phyloP scores from a whole-genome alignment of 2,797 vertebrate species.

The Mus spretus region DNA sequence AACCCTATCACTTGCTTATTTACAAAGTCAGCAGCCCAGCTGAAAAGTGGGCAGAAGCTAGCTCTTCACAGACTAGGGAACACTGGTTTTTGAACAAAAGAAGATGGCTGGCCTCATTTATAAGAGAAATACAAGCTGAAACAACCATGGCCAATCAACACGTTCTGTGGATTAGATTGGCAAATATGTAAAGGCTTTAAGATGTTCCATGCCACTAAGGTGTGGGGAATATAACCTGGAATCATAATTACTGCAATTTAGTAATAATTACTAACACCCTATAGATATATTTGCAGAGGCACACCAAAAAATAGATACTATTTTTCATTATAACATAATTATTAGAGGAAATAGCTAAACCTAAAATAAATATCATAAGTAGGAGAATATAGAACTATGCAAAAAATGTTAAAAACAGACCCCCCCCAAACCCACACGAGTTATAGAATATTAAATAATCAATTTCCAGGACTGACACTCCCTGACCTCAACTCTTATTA shows the following conservation, averaged over 20 bases:
- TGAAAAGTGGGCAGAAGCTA: not conserved
- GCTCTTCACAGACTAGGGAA: not conserved
- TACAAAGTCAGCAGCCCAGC: not conserved
- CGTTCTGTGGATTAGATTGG: not conserved
- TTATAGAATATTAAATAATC: not conserved
- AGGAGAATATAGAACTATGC: not conserved
- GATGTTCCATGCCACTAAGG: not conserved
- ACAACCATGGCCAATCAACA: not conserved
- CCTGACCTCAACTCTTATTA: not conserved
- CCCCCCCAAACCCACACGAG: not conserved
- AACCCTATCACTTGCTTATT: not conserved
- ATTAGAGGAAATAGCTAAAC: constrained; percentile 33
- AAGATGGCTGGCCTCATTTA: not conserved
- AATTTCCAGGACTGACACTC: not conserved
- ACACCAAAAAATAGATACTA: not conserved
- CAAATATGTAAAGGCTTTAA: not conserved
- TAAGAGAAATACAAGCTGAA: not conserved
- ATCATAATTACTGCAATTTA: not conserved
- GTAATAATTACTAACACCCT: constrained; percentile 7
- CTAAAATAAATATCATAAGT: not conserved
- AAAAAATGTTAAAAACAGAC: not conserved
- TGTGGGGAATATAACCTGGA: not conserved
- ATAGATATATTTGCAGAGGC: not conserved
- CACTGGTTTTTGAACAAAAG: not conserved
- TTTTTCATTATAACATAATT: not conserved